These are phyloP conservation scores for Emydura subglobosa DNA, from an alignment of 2,113 vertebrate genomes.

Conservation along the genomic window DNA sequence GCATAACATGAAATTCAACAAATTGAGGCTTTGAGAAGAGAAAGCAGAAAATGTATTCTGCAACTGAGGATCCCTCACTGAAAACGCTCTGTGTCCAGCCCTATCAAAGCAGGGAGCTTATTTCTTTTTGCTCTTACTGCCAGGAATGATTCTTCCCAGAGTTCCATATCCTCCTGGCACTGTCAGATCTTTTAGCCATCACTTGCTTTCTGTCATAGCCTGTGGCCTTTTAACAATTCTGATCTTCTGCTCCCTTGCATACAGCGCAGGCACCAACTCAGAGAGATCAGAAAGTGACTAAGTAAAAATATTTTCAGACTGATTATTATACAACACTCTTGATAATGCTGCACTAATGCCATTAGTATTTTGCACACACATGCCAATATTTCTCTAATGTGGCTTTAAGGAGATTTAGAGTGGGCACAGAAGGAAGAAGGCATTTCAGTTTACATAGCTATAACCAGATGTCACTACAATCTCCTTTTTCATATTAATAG, in stretches of 20 bases:
- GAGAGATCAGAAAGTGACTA: not conserved
- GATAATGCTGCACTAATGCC: not conserved
- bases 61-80: not conserved
- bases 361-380: not conserved
- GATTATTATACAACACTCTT: conserved; percentile 18
- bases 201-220: not conserved
- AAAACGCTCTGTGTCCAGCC: not conserved
- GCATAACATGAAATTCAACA: not conserved
- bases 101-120: not conserved
- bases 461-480: not conserved
- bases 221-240: not conserved
- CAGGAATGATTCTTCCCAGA: not conserved
- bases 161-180: not conserved
- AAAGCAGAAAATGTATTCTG: not conserved
- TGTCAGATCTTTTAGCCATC: not conserved
- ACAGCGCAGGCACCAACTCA: not conserved
- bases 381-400: not conserved
- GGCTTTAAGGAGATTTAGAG: conserved; percentile 10
- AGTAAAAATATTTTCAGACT: not conserved
- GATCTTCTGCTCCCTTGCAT: not conserved
- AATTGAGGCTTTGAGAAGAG: not conserved
- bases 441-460: not conserved
- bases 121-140: not conserved
- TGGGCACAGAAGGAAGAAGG: not conserved
- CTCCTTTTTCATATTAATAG: not conserved